phyloP scores from a whole-genome alignment of 2,797 vertebrate genomes.

The Orestias chungarensis region DNA sequence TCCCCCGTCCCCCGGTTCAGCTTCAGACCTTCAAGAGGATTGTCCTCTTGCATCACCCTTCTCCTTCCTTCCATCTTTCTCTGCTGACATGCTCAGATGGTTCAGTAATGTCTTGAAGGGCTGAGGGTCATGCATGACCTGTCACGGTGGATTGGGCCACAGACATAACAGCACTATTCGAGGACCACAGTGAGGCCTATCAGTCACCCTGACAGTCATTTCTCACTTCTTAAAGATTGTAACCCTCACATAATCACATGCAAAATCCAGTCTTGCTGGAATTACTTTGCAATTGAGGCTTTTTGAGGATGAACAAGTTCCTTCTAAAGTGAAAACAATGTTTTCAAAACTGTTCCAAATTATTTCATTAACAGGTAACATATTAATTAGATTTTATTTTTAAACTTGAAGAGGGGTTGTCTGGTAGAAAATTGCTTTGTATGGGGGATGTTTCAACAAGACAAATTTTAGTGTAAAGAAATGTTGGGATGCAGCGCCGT shows the following conservation, averaged over 20 bases:
- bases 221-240: slow-evolving; percentile 38
- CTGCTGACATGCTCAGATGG: slow-evolving; percentile 73
- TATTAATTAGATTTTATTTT: slow-evolving; percentile 40
- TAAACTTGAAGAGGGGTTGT: slow-evolving; percentile 35
- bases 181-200: slow-evolving; percentile 54
- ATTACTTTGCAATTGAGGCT: slow-evolving; percentile 27
- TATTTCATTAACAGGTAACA: slow-evolving; percentile 30
- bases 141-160: slow-evolving; percentile 68
- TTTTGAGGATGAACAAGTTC: slow-evolving; percentile 22
- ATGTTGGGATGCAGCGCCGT: slow-evolving; percentile 53
- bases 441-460: slow-evolving; percentile 48
- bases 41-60: slow-evolving; percentile 39
- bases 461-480: slow-evolving; percentile 62
- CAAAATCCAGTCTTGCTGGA: slow-evolving; percentile 20
- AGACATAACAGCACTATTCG: slow-evolving; percentile 62
- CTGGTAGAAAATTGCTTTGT: slow-evolving; percentile 56
- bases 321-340: slow-evolving; percentile 38
- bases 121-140: slow-evolving; percentile 75
- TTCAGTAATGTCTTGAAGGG: slow-evolving; percentile 72
- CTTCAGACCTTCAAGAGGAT: slow-evolving; percentile 34
- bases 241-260: slow-evolving; percentile 24
- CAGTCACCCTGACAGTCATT: slow-evolving; percentile 44
- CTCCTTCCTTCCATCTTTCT: slow-evolving; percentile 44
- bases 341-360: slow-evolving; percentile 22
- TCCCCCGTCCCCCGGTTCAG: slow-evolving; percentile 35